phyloP scores from a whole-genome alignment of 2,113 vertebrate species.

The Centrocercus urophasianus region DNA sequence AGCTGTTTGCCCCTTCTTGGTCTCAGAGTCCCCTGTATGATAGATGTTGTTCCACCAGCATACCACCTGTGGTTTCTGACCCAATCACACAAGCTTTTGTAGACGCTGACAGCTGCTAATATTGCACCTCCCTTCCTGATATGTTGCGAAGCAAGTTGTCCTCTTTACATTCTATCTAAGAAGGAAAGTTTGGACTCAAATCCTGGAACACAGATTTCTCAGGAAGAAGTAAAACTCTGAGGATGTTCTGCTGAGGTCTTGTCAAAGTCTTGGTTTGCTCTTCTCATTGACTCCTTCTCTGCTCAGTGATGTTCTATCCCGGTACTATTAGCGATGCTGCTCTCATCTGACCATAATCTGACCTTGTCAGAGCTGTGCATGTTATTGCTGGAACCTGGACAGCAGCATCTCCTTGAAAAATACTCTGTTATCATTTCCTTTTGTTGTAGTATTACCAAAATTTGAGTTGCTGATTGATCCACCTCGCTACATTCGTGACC shows the following conservation, averaged over 20 bases:
- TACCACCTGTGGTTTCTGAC: neutral
- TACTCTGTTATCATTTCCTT: neutral
- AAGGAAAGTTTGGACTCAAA: neutral
- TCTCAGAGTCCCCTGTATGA: neutral
- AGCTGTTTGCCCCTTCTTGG: neutral
- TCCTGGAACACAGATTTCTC: neutral
- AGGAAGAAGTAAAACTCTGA: neutral
- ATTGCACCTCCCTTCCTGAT: neutral
- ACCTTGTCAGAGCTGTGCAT: neutral
- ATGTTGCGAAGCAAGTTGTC: neutral
- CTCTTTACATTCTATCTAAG: neutral
- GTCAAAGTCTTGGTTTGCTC: neutral
- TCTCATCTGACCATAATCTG: neutral
- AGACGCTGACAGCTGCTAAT: neutral
- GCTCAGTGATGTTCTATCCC: neutral
- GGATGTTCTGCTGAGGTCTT: neutral
- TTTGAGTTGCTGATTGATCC: slow-evolving; percentile 89
- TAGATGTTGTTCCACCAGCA: neutral
- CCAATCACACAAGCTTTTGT: neutral
- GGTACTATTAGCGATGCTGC: neutral
- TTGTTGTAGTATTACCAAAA: slow-evolving; percentile 85
- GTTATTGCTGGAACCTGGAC: neutral
- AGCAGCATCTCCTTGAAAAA: neutral
- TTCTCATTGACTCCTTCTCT: neutral
- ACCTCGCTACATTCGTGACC: slow-evolving; percentile 86